Conservation (phyloP, 2,113 vertebrate species). For the Cyprinodon tularosa region DNA sequence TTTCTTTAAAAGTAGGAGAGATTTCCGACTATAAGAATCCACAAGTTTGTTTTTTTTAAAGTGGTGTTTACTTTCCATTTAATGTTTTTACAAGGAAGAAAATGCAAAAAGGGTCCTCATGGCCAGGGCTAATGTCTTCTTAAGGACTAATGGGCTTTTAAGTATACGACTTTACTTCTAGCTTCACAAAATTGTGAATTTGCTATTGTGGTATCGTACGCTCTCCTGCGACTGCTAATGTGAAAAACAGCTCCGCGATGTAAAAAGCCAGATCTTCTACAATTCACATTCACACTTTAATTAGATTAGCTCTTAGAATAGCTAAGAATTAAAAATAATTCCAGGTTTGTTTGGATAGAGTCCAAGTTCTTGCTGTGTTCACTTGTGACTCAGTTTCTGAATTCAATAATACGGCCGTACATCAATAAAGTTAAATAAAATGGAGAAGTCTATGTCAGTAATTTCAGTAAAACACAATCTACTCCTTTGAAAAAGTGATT, state of each 20-base stretch:
- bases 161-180: conserved; percentile 63
- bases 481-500: not conserved
- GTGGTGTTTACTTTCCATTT: conserved; percentile 49
- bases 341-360: not conserved
- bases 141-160: conserved; percentile 71
- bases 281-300: conserved; percentile 35
- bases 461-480: not conserved
- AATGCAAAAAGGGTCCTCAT: conserved; percentile 28
- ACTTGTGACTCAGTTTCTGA: not conserved
- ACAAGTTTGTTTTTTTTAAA: conserved; percentile 25
- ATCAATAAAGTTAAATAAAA: not conserved
- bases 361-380: not conserved
- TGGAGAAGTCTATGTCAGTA: not conserved
- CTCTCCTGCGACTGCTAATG: conserved; percentile 44
- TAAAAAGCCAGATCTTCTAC: conserved; percentile 20
- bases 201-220: conserved; percentile 47
- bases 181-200: conserved; percentile 62
- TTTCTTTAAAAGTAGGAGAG: not conserved
- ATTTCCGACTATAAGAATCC: conserved; percentile 21
- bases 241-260: conserved; percentile 40
- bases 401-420: not conserved
- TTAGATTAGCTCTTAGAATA: conserved; percentile 29
- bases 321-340: conserved; percentile 20
- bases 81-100: conserved; percentile 32
- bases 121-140: conserved; percentile 60